phyloP scores from a whole-genome alignment of 2,113 vertebrate species.

The Charina bottae region DNA sequence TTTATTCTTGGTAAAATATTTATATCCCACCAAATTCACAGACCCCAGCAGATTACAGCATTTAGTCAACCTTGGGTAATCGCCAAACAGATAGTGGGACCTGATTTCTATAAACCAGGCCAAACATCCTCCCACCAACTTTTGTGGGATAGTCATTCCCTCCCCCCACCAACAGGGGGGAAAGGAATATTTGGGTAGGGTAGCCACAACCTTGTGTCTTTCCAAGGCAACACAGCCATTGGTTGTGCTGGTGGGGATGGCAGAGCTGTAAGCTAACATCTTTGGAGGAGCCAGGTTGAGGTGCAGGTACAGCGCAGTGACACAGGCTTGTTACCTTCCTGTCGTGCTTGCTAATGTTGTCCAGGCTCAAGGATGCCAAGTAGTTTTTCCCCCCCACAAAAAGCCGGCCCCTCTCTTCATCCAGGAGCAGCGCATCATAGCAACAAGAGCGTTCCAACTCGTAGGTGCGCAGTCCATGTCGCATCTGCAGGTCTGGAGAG shows the following conservation, averaged over 20 bases:
- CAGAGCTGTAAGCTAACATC: neutral
- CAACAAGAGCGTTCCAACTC: constrained; percentile 90
- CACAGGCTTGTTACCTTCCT: constrained; percentile 80
- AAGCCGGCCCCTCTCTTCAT: constrained; percentile 91
- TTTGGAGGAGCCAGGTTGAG: neutral
- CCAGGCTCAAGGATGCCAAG: constrained; percentile 89
- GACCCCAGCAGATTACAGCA: neutral
- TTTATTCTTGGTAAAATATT: neutral
- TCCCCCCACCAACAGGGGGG: no score
- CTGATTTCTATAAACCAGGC: neutral
- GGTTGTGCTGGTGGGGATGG: neutral
- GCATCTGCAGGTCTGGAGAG: constrained; percentile 83
- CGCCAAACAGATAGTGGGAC: neutral
- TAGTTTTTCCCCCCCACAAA: constrained; percentile 93
- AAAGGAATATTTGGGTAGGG: neutral
- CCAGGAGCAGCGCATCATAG: constrained; percentile 88
- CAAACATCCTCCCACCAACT: neutral
- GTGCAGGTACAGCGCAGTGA: fast-evolving
- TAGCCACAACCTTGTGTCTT: neutral
- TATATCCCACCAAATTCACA: neutral
- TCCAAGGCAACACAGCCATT: neutral
- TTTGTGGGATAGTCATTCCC: neutral
- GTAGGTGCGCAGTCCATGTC: constrained; percentile 84
- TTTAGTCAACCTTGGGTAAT: neutral
- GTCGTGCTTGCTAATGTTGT: constrained; percentile 90